phyloP scores from a whole-genome alignment of 2,797 vertebrate species.

The Arrhamphus sclerolepis region DNA sequence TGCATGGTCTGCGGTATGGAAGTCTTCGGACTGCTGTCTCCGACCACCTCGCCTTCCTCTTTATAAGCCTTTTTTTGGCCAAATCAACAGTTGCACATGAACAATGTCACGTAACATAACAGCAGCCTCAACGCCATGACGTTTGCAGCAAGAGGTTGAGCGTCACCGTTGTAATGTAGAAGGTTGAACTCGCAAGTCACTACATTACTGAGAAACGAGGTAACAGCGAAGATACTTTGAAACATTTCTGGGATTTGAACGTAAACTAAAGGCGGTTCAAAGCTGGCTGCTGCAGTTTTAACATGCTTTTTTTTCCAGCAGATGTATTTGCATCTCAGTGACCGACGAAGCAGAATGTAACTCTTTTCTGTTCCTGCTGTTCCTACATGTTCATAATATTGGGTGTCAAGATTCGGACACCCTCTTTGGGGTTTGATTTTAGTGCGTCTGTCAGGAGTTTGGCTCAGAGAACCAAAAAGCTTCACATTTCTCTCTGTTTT shows the following conservation, averaged over 20 bases:
- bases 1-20: too few species aligned
- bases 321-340: constrained; percentile 51
- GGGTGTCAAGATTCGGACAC: constrained; percentile 66
- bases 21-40: too few species aligned
- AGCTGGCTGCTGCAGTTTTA: constrained; percentile 6
- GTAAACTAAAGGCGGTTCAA: not conserved
- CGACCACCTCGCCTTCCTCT: too few species aligned
- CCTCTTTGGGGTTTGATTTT: constrained; percentile 71
- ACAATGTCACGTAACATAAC: too few species aligned
- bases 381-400: constrained; percentile 65
- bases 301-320: constrained; percentile 41
- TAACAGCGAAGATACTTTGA: constrained; percentile 4
- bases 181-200: too few species aligned
- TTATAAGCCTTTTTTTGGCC: too few species aligned
- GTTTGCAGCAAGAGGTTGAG: too few species aligned
- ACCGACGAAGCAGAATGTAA: constrained; percentile 45
- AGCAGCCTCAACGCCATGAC: too few species aligned
- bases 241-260: not conserved
- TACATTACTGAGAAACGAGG: not conserved
- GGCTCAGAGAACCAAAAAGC: constrained; percentile 69
- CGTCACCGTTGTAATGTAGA: too few species aligned
- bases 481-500: constrained; percentile 80
- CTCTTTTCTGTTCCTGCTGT: constrained; percentile 47
- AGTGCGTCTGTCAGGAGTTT: constrained; percentile 78
- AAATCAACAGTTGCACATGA: too few species aligned